Evolutionary conservation across 2,797 vertebrate genomes (phyloP), one percentile per base, ranked within the genome.

Genomic region (Zenarchopterus dispar): DNA sequence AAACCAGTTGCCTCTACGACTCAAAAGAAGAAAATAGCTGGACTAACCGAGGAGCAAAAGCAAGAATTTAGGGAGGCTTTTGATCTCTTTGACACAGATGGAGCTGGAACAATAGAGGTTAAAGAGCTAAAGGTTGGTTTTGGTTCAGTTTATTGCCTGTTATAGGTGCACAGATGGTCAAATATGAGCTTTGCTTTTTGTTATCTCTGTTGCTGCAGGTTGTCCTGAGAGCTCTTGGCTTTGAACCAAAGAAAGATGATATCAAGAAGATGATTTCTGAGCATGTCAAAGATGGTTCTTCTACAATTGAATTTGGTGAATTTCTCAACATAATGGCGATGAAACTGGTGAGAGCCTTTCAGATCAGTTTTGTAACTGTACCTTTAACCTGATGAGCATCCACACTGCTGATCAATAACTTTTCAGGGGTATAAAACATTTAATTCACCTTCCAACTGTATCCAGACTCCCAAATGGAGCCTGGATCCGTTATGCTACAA

Each of bases 241-340:
- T 99, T 91, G 96, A 98, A 78, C 96, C 97, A 24, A 99, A 97
- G 91, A 98, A 97, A 77, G 97, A 98, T 72, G 97, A 99, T 82
- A 93, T 99, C 58, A 97, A 93, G 86, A 95, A 95, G 81, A 94
- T 99, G 95, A 93, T 96, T 67, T 89, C 94, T 62, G 95, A 97
- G 68, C 88, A 95, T 15, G 94, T 97, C 75, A 97, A 94, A 82
- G 95, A 95, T 41, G 93, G 93, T 66, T 95, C 91, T 0, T 94
- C 93, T 54, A 95, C 91, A 21, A 95, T 99, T 70, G 87, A 92
- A 78, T 99, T 96, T 41, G 91, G 88, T 64, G 96, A 96, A 45
- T 99, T 99, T 84, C 91, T 98, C 73, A 85, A 88, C 68, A 94
- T 98, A 90, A 97, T 98, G 95, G 94, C 95, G 0, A 78, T 93